Base-by-base conservation (phyloP, 2,113 vertebrate genomes). In the Rhipidura dahli region DNA sequence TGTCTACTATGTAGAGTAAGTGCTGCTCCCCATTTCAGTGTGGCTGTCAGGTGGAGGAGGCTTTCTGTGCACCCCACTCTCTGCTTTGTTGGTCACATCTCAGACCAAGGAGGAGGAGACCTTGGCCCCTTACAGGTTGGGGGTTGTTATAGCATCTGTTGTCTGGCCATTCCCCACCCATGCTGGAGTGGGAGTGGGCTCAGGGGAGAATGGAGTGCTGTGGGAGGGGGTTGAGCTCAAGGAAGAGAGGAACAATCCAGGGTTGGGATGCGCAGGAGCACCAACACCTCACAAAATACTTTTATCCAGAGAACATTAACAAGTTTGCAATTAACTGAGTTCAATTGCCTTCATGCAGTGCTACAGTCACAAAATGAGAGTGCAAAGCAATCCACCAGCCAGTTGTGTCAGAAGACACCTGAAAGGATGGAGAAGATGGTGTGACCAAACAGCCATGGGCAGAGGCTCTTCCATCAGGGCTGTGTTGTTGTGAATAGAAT, bases 1-100 rank as follows among this genome's bases (percentile, higher is more conserved):
- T 97, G 98, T 99, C 98, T 99, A 99, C 99, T 99, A 99, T 98
- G 99, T 99, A 98, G 99, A 99, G 99, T 99, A 99, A 99, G 99
- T 99, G 59, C 76, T 87, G 66, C 77, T 89, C 15, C 83, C 49
- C 0, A 0, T 17, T 49, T n/a, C 53, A 69, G 51, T 42, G 50
- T 30, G 68, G 56, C 45, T 89, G 35, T 42, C 0, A 6, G 33
- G 49, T 4, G 10, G 28, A 60, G 68, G 84, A 68, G 47, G 21
- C 28, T 81, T 40, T 37, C 37, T 19, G 54, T 69, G 53, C 39
- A n/a, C 28, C 39, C 51, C 15, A 7, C 22, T 39, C 11, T 47
- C 33, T 24, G 45, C 69, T 72, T 35, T 47, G 14, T 23, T 60
- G 40, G 9, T 13, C 13, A 17, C 35, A 28, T 47, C 44, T 83